Evolutionary conservation across 2,113 vertebrate genomes (phyloP).

Genomic region (Muscicapa adusta): DNA sequence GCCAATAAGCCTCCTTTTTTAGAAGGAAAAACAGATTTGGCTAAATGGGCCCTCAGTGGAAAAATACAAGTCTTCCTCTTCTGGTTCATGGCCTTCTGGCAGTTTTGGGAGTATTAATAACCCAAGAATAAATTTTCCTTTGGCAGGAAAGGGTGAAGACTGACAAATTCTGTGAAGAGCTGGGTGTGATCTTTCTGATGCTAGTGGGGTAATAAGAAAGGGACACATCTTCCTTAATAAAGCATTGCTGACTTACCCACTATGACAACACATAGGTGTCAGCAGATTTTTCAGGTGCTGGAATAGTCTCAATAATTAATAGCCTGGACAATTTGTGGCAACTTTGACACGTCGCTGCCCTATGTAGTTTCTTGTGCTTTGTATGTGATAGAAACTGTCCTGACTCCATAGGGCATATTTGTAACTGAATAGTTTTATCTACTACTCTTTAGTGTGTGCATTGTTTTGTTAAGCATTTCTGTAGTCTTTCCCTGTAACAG

Average conservation of each 20-base stretch:
- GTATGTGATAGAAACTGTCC: not conserved
- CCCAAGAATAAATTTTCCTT: not conserved
- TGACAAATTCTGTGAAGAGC: not conserved
- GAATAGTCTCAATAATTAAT: not conserved
- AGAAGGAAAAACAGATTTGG: not conserved
- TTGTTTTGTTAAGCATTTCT: not conserved
- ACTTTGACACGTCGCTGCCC: rapidly evolving
- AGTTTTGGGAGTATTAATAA: not conserved
- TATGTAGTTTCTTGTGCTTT: not conserved
- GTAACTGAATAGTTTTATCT: not conserved
- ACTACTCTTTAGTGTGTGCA: not conserved
- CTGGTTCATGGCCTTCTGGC: not conserved
- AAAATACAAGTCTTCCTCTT: not conserved
- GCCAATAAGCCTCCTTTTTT: not conserved
- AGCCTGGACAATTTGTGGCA: not conserved
- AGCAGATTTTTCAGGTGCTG: not conserved
- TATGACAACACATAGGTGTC: not conserved
- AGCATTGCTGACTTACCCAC: not conserved
- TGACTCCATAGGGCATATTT: not conserved
- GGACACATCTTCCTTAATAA: not conserved
- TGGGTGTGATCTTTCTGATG: not conserved
- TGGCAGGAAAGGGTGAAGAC: not conserved
- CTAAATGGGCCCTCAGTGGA: rapidly evolving
- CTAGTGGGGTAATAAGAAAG: not conserved
- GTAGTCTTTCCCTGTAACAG: not conserved